Conservation (phyloP, 64 coral and sea anemone genomes). For the Orbicella faveolata region DNA sequence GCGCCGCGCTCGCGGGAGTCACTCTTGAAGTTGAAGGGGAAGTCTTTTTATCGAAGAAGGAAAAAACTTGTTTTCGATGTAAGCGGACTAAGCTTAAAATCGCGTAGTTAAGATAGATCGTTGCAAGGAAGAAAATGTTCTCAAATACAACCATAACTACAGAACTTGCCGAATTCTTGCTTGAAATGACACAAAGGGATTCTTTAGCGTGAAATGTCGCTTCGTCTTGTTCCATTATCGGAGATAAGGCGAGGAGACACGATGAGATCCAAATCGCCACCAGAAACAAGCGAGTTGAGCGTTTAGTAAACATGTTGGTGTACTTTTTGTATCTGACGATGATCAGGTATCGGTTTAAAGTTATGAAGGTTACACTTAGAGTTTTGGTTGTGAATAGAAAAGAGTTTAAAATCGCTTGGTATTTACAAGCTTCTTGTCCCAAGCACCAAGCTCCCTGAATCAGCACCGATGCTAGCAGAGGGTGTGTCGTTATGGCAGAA, state of each 20-base stretch:
- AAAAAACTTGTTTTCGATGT: background rate
- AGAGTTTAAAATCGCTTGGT: conserved; percentile 30
- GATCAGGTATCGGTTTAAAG: background rate
- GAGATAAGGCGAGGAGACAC: background rate
- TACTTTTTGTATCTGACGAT: conserved; percentile 4
- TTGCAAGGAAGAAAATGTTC: background rate
- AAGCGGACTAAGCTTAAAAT: background rate
- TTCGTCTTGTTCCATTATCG: background rate
- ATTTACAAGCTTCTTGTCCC: conserved; percentile 5
- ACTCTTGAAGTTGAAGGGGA: background rate
- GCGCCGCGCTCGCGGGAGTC: background rate
- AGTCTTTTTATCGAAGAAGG: background rate
- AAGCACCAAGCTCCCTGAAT: background rate
- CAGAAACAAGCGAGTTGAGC: background rate
- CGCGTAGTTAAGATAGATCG: background rate
- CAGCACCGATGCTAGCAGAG: background rate
- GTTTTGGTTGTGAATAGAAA: background rate
- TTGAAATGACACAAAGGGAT: background rate
- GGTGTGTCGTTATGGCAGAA: background rate
- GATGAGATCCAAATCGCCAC: background rate
- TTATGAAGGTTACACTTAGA: conserved; percentile 3
- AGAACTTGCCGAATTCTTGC: background rate
- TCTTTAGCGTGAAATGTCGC: background rate
- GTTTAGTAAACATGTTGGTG: background rate
- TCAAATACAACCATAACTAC: background rate